Evolutionary conservation across 2,113 vertebrate genomes (phyloP), one percentile per base, ranked within the genome.

Genomic region (Cisticola juncidis): DNA sequence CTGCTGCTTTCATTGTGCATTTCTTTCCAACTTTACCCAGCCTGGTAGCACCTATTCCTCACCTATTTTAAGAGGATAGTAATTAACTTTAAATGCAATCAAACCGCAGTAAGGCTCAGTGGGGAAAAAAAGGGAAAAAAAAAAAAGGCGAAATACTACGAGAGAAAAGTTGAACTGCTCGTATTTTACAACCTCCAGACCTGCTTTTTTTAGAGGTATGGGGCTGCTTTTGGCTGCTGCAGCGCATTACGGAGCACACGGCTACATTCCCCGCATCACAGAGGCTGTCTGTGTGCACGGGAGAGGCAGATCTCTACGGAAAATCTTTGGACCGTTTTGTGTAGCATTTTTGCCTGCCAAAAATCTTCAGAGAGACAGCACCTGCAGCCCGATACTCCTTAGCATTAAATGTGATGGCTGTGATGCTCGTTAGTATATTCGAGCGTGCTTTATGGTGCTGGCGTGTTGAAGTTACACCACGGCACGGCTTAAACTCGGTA

Each of bases 351-450:
- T 69, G 85, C 94, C 95, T 94, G 95, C 93, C 86, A 92, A 97
- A 97, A 97, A 96, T 90, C 96, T 96, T 80, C 54, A 94, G 93
- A 93, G 94, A 78, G 71, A 96, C 96, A 94, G 97, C 97, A 98
- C 96, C 97, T 98, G 97, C 97, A 97, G 94, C 96, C 81, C 81
- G 79, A 93, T 94, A 90, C 93, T 95, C 86, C 95, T 98, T 98
- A 98, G 97, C 98, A 98, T 99, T 98, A 98, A 98, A 99, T 98
- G 98, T 98, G 98, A 98, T 97, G 98, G 98, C 98, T 98, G 98
- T 81, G 97, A 98, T 98, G 98, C 98, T 98, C 98, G 98, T 98
- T 98, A 97, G 97, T 96, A 91, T 95, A 98, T 98, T 98, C 98
- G 98, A 98, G 98, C 98, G 97, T 98, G 98, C 98, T 98, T 99